Conservation (phyloP, 2,888 invertebrate species). For the Tetropium fuscum region DNA sequence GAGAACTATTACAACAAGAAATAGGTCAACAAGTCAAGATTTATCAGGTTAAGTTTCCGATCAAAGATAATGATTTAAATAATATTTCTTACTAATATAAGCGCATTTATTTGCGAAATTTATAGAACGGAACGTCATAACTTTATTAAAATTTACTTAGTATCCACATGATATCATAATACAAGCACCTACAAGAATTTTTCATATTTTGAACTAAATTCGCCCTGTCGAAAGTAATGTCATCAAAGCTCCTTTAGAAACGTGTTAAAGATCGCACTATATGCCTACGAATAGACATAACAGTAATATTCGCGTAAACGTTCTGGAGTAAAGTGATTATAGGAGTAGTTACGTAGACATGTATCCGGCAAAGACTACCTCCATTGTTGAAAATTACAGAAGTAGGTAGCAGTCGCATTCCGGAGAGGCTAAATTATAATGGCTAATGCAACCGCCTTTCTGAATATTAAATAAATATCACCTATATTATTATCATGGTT, state of each 20-base stretch:
- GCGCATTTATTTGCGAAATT: too few relatives aligned
- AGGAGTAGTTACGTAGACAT: not conserved
- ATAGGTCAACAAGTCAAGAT: too few relatives aligned
- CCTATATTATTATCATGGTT: not conserved
- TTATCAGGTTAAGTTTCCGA: too few relatives aligned
- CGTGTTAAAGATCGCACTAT: not conserved
- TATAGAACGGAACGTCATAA: too few relatives aligned
- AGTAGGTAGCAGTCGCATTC: conserved; percentile 3
- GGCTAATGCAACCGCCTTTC: conserved; percentile 7
- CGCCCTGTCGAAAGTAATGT: too few relatives aligned
- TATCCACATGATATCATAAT: too few relatives aligned
- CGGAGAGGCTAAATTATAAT: conserved; percentile 14
- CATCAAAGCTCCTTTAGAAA: not conserved
- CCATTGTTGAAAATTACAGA: conserved; percentile 2
- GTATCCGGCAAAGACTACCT: not conserved
- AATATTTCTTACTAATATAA: too few relatives aligned
- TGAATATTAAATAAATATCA: conserved; percentile 9
- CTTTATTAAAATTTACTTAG: too few relatives aligned
- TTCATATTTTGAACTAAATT: too few relatives aligned
- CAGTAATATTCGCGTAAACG: not conserved
- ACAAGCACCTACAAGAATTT: too few relatives aligned
- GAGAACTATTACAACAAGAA: too few relatives aligned
- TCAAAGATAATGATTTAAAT: too few relatives aligned
- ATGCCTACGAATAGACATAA: not conserved
- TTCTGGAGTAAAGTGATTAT: not conserved